Evolutionary conservation across 37 sponge, comb jelly and placozoan genomes (phyloP), one percentile per base, ranked within the genome.

Genomic region (Chondrosia reniformis): DNA sequence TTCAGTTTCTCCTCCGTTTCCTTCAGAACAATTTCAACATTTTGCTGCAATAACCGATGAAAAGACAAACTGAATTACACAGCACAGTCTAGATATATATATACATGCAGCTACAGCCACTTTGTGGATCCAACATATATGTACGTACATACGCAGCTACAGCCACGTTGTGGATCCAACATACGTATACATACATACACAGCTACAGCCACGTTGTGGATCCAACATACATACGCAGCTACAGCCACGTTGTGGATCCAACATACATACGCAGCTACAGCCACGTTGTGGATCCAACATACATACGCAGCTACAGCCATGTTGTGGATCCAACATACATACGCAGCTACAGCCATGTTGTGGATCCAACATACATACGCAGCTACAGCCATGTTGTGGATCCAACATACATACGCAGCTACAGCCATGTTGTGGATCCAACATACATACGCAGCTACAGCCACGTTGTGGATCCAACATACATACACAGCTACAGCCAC

Each of bases 91-190:
- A 59, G n/a, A 59, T 30, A 6, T 59, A 19, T 19, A 30, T 49
- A 49, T 49, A 49, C 10, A 49, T 49, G n/a, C n/a, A n/a, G n/a
- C n/a, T 19, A 49, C 52, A 49, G 15, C 10, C 15, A 49, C 15
- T 15, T 15, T 15, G 52, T 49, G 15, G 15, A 49, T 15, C 10
- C 15, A 19, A 49, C 10, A 49, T 49, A 15, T 59, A 59, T 13
- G 55, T 28, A 75, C 76, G 45, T 28, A 21, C 76, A 75, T 54
- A 45, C 6, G 27, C 76, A 45, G n/a, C 42, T 28, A 36, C 76
- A 59, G 6, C 30, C 61, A 13, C 61, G 61, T 30, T 30, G 30
- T 30, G 30, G 28, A 25, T 30, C 22, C n/a, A 25, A 59, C 61
- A 59, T 30, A 59, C 61, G 28, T 30, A 59, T 30, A 59, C 61